These are phyloP conservation scores for Dermochelys coriacea DNA, from an alignment of 2,797 vertebrate species.

Conservation along the genomic window DNA sequence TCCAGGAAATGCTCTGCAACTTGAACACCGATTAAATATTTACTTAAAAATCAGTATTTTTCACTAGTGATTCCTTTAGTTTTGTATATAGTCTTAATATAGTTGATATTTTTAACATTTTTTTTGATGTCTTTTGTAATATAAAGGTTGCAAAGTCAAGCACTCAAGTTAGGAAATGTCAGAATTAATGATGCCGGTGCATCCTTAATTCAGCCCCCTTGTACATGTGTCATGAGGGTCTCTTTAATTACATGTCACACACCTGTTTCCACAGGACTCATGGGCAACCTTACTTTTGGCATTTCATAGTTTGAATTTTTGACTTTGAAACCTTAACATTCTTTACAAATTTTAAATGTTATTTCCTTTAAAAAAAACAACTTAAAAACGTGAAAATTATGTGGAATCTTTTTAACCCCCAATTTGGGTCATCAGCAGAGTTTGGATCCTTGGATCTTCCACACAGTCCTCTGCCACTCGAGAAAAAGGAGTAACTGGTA, in stretches of 20 bases:
- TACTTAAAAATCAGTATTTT: background rate
- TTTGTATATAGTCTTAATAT: background rate
- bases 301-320: background rate
- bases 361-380: background rate
- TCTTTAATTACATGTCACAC: background rate
- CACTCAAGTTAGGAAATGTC: background rate
- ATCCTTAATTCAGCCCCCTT: background rate
- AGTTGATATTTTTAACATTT: too few relatives aligned
- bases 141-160: background rate
- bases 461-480: background rate
- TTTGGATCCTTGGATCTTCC: background rate
- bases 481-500: background rate
- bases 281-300: background rate
- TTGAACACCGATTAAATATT: background rate
- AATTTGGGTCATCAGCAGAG: background rate
- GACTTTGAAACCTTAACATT: background rate
- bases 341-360: background rate
- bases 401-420: background rate
- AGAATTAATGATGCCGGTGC: background rate
- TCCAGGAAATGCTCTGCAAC: background rate
- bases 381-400: background rate
- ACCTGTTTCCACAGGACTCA: background rate
- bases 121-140: too few relatives aligned
- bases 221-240: background rate
- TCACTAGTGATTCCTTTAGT: background rate